Evolutionary conservation across 2,797 vertebrate species (phyloP).

Genomic region (Anabas testudineus): DNA sequence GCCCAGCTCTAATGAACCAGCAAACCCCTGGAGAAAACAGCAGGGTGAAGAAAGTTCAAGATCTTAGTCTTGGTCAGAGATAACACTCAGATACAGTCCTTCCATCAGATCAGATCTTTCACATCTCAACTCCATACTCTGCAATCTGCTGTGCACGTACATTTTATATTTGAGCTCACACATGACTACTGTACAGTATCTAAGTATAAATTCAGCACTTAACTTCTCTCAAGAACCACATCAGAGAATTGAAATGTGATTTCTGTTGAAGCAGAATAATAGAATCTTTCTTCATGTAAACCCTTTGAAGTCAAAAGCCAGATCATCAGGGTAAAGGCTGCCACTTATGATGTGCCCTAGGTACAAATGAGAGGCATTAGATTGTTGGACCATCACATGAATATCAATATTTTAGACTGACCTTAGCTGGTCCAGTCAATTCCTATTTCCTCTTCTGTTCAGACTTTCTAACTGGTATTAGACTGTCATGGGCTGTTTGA

Average conservation of each 20-base stretch:
- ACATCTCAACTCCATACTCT: no score
- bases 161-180: no score
- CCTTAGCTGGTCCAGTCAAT: conserved; percentile 16
- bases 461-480: neutral
- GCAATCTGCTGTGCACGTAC: no score
- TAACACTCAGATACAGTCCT: no score
- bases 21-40: neutral
- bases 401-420: conserved; percentile 66
- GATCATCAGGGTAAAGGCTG: conserved; percentile 74
- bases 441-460: conserved; percentile 2
- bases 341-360: conserved; percentile 78
- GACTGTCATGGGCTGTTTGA: neutral
- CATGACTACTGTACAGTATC: conserved; percentile 29
- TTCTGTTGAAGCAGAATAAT: conserved; percentile 74
- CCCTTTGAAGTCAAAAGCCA: conserved; percentile 79
- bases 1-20: no score
- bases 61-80: no score
- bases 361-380: conserved; percentile 78
- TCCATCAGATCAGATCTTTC: no score
- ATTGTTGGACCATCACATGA: conserved; percentile 66
- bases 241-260: conserved; percentile 69
- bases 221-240: conserved; percentile 53
- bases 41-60: neutral
- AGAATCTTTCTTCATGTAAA: conserved; percentile 73
- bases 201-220: conserved; percentile 60